Percentiles rank a stretch among this genome's conserved stretches.
phyloP scores from a whole-genome alignment of 2,888 invertebrate genomes.

The Polymixis lichenea region DNA sequence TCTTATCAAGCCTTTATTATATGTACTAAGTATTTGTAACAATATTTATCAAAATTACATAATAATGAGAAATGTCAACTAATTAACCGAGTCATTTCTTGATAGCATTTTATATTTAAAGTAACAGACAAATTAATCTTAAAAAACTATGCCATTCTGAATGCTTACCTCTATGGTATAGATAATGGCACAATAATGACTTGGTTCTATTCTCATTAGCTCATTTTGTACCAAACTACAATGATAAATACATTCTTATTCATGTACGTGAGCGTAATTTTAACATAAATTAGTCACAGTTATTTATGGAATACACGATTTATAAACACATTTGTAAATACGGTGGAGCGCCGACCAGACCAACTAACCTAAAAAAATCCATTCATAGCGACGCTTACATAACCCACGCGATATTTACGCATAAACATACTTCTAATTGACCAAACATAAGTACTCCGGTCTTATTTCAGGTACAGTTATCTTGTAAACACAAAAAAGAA shows the following conservation, averaged over 20 bases:
- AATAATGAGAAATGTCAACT: constrained; percentile 4
- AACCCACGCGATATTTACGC: constrained; percentile 63
- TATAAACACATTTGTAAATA: constrained; percentile 57
- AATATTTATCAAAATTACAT: constrained; percentile 17
- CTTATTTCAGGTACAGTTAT: constrained; percentile 61
- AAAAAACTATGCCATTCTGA: constrained; percentile 25
- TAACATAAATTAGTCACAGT: constrained; percentile 57
- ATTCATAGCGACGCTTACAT: constrained; percentile 67
- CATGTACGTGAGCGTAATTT: constrained; percentile 42
- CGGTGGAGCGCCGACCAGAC: constrained; percentile 49
- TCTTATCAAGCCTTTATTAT: background rate
- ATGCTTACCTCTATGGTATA: constrained; percentile 38
- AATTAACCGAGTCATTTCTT: background rate
- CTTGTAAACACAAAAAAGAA: constrained; percentile 66
- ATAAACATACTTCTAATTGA: constrained; percentile 42
- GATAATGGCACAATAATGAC: constrained; percentile 49
- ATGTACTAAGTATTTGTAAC: background rate
- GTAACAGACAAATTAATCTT: background rate
- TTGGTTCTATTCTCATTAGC: constrained; percentile 38
- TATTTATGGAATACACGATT: constrained; percentile 63
- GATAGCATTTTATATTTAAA: background rate
- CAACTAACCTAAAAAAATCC: constrained; percentile 73
- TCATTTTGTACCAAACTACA: constrained; percentile 33
- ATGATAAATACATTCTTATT: constrained; percentile 31
- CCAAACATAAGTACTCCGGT: constrained; percentile 27